Base-by-base conservation (phyloP, 2,888 invertebrate genomes). In the Drepanosiphum platanoidis region DNA sequence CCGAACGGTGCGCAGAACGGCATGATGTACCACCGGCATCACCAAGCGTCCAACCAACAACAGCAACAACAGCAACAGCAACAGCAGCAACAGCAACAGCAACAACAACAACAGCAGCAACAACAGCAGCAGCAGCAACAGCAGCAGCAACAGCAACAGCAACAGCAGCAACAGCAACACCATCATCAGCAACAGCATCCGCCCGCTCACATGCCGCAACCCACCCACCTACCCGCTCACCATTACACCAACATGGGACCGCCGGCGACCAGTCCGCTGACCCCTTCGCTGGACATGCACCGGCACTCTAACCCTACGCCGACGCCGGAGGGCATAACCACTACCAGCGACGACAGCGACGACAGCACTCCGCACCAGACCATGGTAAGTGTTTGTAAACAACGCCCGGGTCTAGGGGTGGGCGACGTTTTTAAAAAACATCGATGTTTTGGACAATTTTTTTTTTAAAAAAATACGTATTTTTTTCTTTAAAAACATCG, bases 321-420 rank as follows among this genome's bases (percentile, higher is more conserved):
- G 68, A 87, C 79, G 52, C 84, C 84, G 13, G 86, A 86, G 27
- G 82, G 87, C 27, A 87, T 87, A 32, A 88, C 88, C 68, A 94
- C 94, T 78, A 96, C 95, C 58, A 95, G 95, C 90, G 96, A 96
- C 90, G 96, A 96, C 89, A 95, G 95, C 88, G 96, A 96, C 90
- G 96, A 96, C 89, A 94, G 94, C 90, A 92, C 92, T 58, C 94
- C 94, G 83, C 94, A 94, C 90, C 91, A 92, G 46, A 92, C 91
- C 30, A 91, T 92, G 91, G 92, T 92, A 88, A 90, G 90, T 89
- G 0, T 13, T 11, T 4, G 9, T 52, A 0, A 2, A 39, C 39
- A 9, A 39, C 9, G 9, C 9, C 39, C 4, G 39, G 4, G 9
- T 39, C 39, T 39, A 39, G n/a, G n/a, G n/a, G n/a, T n/a, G n/a